These are phyloP conservation scores for Monochamus saltuarius DNA, from an alignment of 1,140 invertebrate species.

Conservation along the genomic window DNA sequence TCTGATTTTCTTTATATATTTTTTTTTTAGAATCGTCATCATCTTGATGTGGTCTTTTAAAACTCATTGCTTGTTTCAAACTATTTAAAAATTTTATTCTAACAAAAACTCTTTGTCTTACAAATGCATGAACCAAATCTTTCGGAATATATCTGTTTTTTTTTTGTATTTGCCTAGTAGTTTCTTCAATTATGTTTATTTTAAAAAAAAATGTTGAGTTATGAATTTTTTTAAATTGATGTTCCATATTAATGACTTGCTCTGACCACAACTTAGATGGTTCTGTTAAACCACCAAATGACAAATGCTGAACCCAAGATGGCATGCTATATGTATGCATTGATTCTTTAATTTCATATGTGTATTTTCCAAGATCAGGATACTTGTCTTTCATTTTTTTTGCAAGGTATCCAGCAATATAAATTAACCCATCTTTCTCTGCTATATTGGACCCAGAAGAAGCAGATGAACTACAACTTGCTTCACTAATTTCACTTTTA, in stretches of 20 bases:
- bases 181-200: too few species aligned
- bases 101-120: too few species aligned
- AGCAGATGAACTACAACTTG: too few species aligned
- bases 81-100: conserved; percentile 8
- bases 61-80: neutral
- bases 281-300: conserved; percentile 13
- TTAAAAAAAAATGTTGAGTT: neutral
- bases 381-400: neutral
- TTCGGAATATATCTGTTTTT: neutral
- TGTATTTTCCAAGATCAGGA: conserved; percentile 1
- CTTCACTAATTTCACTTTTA: too few species aligned
- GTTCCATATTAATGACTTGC: neutral
- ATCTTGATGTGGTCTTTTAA: too few species aligned
- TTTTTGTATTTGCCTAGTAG: neutral
- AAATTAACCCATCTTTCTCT: conserved; percentile 10
- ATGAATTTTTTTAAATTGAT: conserved; percentile 9
- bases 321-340: neutral
- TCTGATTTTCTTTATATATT: too few species aligned
- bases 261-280: conserved; percentile 3
- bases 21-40: too few species aligned
- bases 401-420: conserved; percentile 7
- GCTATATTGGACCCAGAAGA: neutral
- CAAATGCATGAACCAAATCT: neutral
- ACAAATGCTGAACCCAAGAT: neutral
- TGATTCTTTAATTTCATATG: conserved; percentile 2